Evolutionary conservation across 2,888 invertebrate genomes (phyloP).

Genomic region (Rhingia campestris): DNA sequence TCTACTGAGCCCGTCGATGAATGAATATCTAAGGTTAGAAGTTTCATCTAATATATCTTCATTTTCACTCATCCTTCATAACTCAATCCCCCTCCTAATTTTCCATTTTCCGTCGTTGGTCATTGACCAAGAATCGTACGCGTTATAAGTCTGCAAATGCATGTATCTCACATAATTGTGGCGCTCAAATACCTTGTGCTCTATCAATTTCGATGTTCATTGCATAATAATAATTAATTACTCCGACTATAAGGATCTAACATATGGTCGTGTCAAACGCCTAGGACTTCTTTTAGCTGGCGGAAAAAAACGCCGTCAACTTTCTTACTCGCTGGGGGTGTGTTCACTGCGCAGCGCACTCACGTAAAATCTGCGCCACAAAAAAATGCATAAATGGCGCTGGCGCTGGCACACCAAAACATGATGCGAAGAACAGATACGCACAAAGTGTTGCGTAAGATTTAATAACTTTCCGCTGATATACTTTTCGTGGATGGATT

Average conservation of each 20-base stretch:
- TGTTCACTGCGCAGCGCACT: conserved; percentile 9
- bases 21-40: too few species aligned
- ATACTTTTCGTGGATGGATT: conserved; percentile 6
- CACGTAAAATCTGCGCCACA: conserved; percentile 7
- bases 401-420: conserved; percentile 10
- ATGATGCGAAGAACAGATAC: conserved; percentile 50
- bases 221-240: conserved; percentile 63
- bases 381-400: background rate
- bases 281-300: background rate
- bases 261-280: conserved; percentile 46
- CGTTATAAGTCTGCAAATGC: background rate
- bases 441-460: conserved; percentile 32
- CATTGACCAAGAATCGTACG: background rate
- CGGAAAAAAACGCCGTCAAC: background rate
- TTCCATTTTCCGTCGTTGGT: background rate
- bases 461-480: conserved; percentile 45
- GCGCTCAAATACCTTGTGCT: background rate
- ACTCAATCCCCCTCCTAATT: background rate
- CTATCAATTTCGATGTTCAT: conserved; percentile 44
- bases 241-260: conserved; percentile 42
- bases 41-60: too few species aligned
- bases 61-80: too few species aligned
- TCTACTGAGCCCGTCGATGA: too few species aligned
- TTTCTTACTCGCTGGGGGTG: conserved; percentile 17
- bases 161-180: background rate